phyloP scores from a whole-genome alignment of 2,113 vertebrate species.

The Alouatta palliata region DNA sequence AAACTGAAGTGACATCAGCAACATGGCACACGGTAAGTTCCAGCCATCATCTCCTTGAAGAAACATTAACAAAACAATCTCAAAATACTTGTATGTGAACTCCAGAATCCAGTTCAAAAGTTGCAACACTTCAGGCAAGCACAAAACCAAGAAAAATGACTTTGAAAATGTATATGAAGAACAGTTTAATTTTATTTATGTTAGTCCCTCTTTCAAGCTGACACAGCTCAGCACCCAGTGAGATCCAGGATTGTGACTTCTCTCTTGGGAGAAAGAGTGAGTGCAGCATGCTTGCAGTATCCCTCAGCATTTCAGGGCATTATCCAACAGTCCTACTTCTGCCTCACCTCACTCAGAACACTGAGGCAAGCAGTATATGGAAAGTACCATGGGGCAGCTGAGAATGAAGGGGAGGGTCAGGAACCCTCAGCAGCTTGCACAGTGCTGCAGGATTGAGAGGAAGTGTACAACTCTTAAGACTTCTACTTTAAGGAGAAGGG shows the following conservation, averaged over 20 bases:
- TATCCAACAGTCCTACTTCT: accelerated
- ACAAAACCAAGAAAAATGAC: neutral
- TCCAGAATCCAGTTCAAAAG: neutral
- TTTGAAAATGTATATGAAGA: neutral
- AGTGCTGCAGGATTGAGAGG: neutral
- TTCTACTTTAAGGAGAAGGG: neutral
- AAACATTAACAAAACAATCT: neutral
- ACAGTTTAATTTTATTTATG: neutral
- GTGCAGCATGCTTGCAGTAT: neutral
- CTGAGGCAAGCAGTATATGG: neutral
- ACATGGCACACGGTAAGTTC: neutral
- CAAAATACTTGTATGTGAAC: neutral
- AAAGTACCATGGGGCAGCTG: neutral
- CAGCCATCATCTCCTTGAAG: no score
- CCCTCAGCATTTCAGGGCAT: neutral
- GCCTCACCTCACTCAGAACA: neutral
- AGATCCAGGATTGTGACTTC: neutral
- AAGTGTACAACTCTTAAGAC: neutral
- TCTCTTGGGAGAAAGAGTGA: neutral
- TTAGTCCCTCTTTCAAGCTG: neutral
- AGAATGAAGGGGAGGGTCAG: neutral
- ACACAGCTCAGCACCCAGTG: neutral
- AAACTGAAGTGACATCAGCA: neutral
- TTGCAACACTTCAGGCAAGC: neutral
- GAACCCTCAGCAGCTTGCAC: neutral